Evolutionary conservation across 2,888 invertebrate genomes (phyloP).

Genomic region (Platycheirus albimanus): DNA sequence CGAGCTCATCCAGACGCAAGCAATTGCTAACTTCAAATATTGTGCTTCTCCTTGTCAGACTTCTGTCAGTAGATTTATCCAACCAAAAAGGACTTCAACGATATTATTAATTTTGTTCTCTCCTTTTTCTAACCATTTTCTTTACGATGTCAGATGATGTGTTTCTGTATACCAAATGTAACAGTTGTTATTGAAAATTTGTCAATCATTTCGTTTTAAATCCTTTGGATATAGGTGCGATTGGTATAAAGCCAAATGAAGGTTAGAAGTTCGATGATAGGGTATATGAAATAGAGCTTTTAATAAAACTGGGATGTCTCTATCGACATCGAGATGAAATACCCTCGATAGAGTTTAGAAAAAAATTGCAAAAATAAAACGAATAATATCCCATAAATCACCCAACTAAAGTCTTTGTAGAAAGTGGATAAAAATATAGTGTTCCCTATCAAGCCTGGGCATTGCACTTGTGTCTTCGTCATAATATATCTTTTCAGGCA

Average conservation of each 20-base stretch:
- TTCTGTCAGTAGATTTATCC: conserved; percentile 52
- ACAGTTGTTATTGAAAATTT: conserved; percentile 65
- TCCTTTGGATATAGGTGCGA: conserved; percentile 1
- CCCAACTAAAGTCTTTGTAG: conserved; percentile 37
- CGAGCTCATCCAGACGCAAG: conserved; percentile 47
- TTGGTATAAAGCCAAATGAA: conserved; percentile 11
- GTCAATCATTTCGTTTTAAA: conserved; percentile 64
- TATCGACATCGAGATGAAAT: conserved; percentile 35
- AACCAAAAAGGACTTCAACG: conserved; percentile 26
- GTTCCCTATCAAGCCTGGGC: not conserved
- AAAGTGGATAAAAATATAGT: conserved; percentile 27
- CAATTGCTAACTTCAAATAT: conserved; percentile 52
- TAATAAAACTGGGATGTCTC: conserved; percentile 36
- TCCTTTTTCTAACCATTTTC: not conserved
- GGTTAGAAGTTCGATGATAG: conserved; percentile 32
- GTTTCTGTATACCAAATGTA: not conserved
- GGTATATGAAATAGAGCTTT: conserved; percentile 30
- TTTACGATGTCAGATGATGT: not conserved
- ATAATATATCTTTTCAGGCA: conserved; percentile 40
- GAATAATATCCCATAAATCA: conserved; percentile 57
- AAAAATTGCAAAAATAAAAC: not conserved
- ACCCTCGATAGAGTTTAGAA: conserved; percentile 28
- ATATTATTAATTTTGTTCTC: conserved; percentile 49
- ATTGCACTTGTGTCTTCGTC: conserved; percentile 60
- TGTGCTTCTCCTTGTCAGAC: conserved; percentile 39